Evolutionary conservation across 2,797 vertebrate genomes (phyloP), one percentile per base, ranked within the genome.

Genomic region (Silurus lanzhouensis): DNA sequence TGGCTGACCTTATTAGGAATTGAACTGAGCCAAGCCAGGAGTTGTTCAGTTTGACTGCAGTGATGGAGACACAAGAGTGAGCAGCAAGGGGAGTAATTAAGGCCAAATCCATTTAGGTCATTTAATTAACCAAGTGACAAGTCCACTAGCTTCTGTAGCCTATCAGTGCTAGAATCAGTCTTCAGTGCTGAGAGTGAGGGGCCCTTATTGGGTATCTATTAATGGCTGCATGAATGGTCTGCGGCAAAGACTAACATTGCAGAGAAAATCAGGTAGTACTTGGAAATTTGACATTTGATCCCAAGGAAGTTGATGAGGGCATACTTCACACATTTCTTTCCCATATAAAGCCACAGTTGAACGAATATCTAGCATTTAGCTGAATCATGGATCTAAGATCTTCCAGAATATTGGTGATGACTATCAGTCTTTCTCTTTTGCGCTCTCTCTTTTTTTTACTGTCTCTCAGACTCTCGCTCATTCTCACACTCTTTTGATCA

Each of bases 91-190:
- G 83, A 89, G 87, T 88, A 87, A 90, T 91, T 88, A 89, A 89
- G 89, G 84, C 83, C 84, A 86, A 90, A 90, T 88, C 83, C 88
- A 89, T 88, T 88, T 87, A 88, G 87, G 89, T 90, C 85, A 88
- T 89, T 89, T 88, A 89, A 91, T 90, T 86, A 90, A 89, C 83
- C 85, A 81, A 86, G 89, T 84, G 85, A 89, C 88, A 87, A 76
- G 82, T 87, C 84, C 84, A 88, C 85, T 87, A 86, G 83, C 85
- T 90, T 86, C 83, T 78, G 61, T 82, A 87, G 60, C 60, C 82
- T 84, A 87, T 88, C 87, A 79, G 80, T 83, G 86, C 84, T 83
- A 85, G 82, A 85, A 88, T 90, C 89, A 68, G 87, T 85, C 86
- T 84, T 84, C 84, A 87, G 83, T 82, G 79, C 68, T 80, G 82